Evolutionary conservation across 2,888 invertebrate species (phyloP).

Genomic region (Ditula angustiorana): DNA sequence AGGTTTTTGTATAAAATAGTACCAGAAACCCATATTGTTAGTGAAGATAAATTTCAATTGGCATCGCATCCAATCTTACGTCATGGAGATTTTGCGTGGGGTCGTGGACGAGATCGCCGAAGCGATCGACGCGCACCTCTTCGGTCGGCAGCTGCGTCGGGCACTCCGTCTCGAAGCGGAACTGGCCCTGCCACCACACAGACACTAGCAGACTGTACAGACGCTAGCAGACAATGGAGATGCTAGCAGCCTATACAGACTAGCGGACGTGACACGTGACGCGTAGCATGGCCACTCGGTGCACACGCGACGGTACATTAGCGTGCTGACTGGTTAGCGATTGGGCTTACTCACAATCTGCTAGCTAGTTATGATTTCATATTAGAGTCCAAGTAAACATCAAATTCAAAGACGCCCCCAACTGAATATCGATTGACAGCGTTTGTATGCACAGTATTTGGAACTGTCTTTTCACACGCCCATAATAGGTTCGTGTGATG

Average conservation of each 20-base stretch:
- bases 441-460: too few species aligned
- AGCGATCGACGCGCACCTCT: constrained; percentile 88
- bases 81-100: constrained; percentile 82
- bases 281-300: neutral
- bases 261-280: constrained; percentile 35
- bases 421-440: too few species aligned
- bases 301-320: neutral
- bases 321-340: neutral
- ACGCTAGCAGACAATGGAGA: too few species aligned
- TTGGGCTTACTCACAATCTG: neutral
- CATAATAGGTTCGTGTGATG: neutral
- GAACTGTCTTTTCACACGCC: too few species aligned
- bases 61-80: constrained; percentile 76
- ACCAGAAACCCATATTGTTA: constrained; percentile 55
- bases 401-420: too few species aligned
- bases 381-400: too few species aligned
- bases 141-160: constrained; percentile 90
- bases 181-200: constrained; percentile 90
- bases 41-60: constrained; percentile 42
- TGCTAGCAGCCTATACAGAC: constrained; percentile 49
- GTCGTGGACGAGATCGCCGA: constrained; percentile 79
- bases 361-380: neutral
- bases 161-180: constrained; percentile 95
- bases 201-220: constrained; percentile 52
- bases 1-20: constrained; percentile 38